Percentiles rank a stretch among this genome's conserved stretches.
Conservation (phyloP, 35 echinoderm and acorn worm species). For the Apostichopus japonicus region DNA sequence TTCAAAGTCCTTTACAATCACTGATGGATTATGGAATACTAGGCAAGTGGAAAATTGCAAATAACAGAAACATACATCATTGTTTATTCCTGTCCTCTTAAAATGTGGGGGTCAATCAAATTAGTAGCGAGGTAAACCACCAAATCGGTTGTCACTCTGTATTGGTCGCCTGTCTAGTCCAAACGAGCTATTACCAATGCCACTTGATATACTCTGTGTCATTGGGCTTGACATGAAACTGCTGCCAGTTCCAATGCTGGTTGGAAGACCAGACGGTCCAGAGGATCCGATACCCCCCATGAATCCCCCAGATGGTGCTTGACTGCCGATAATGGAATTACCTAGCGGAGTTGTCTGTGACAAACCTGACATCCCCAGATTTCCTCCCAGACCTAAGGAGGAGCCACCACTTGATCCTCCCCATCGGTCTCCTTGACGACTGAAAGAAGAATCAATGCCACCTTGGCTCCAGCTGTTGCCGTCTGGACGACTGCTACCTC, state of each 20-base stretch:
- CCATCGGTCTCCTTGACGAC: slow-evolving; percentile 51
- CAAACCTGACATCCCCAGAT: slow-evolving; percentile 1
- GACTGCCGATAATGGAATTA: slow-evolving; percentile 18
- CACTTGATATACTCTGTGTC: slow-evolving; percentile 39
- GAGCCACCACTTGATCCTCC: background rate
- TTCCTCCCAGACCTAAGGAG: slow-evolving; percentile 17
- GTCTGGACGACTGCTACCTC: slow-evolving; percentile 43
- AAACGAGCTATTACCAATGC: slow-evolving; percentile 35
- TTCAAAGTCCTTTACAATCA: no score
- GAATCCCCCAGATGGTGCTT: slow-evolving; percentile 21
- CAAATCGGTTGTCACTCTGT: slow-evolving; percentile 33
- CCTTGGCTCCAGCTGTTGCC: slow-evolving; percentile 45
- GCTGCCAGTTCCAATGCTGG: slow-evolving; percentile 15
- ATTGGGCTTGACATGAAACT: slow-evolving; percentile 55
- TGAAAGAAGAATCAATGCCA: slow-evolving; percentile 8
- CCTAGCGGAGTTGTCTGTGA: slow-evolving; percentile 24
- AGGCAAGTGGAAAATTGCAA: no score
- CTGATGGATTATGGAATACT: no score
- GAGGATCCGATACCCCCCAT: slow-evolving; percentile 49
- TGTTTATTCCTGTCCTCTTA: no score
- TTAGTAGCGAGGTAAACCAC: slow-evolving; percentile 37
- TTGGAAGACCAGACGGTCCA: slow-evolving; percentile 24
- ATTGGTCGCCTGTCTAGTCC: slow-evolving; percentile 47
- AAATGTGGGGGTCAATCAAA: background rate
- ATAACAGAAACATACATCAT: no score